phyloP scores from a whole-genome alignment of 2,797 vertebrate genomes.

The Enteromius argenteus region DNA sequence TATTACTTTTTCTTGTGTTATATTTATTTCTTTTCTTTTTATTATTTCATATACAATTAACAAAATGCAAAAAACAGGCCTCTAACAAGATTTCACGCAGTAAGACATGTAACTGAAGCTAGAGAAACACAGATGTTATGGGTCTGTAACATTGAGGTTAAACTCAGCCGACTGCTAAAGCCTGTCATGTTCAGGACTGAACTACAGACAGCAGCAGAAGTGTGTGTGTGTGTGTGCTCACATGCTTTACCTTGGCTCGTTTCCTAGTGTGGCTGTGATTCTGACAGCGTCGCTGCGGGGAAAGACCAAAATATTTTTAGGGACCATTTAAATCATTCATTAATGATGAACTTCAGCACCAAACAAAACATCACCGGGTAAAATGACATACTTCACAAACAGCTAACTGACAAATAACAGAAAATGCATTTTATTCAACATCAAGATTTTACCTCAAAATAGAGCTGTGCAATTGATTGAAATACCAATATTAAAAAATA shows the following conservation, averaged over 20 bases:
- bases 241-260: constrained; percentile 90
- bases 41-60: too few relatives aligned
- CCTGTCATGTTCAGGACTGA: neutral
- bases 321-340: neutral
- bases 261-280: constrained; percentile 94
- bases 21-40: too few relatives aligned
- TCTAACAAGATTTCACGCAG: neutral
- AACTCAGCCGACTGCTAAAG: neutral
- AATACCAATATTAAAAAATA: too few relatives aligned
- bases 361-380: neutral
- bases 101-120: neutral
- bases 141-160: neutral
- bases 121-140: neutral
- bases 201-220: constrained; percentile 9
- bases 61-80: too few relatives aligned
- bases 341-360: constrained; percentile 3
- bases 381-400: neutral
- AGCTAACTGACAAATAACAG: neutral
- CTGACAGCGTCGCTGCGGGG: constrained; percentile 86
- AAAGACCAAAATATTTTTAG: constrained; percentile 1
- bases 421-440: neutral
- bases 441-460: neutral
- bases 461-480: neutral
- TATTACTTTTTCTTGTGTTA: too few relatives aligned
- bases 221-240: neutral